Conservation (phyloP, 2,113 vertebrate species). For the Sula dactylatra region DNA sequence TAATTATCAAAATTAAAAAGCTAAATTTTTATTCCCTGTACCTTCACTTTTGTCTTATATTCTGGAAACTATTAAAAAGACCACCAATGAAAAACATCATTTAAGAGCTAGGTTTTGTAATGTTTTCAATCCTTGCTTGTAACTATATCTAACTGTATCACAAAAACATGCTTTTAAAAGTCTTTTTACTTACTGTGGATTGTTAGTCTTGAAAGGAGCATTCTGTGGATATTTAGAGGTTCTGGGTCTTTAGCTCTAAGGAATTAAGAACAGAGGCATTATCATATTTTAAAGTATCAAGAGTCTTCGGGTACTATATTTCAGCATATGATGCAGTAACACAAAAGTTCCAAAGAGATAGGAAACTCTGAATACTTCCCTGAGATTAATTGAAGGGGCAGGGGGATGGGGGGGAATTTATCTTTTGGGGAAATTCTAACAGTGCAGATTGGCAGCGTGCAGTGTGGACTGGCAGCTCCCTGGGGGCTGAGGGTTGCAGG, state of each 20-base stretch:
- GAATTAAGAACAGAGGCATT: neutral
- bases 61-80: neutral
- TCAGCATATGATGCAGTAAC: neutral
- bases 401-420: fast-evolving
- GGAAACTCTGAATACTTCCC: neutral
- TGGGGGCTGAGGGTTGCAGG: fast-evolving
- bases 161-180: neutral
- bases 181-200: neutral
- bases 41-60: neutral
- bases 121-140: neutral
- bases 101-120: neutral
- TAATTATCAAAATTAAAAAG: neutral
- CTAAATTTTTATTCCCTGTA: neutral
- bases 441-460: neutral
- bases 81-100: neutral
- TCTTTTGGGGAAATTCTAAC: neutral
- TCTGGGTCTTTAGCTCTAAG: neutral
- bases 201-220: neutral
- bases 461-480: neutral
- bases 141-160: neutral
- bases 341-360: neutral
- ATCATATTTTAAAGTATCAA: neutral
- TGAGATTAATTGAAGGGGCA: neutral
- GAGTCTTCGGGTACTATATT: neutral
- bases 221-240: neutral